phyloP scores from a whole-genome alignment of 2,113 vertebrate species.

The Rhinopomastus cyanomelas region DNA sequence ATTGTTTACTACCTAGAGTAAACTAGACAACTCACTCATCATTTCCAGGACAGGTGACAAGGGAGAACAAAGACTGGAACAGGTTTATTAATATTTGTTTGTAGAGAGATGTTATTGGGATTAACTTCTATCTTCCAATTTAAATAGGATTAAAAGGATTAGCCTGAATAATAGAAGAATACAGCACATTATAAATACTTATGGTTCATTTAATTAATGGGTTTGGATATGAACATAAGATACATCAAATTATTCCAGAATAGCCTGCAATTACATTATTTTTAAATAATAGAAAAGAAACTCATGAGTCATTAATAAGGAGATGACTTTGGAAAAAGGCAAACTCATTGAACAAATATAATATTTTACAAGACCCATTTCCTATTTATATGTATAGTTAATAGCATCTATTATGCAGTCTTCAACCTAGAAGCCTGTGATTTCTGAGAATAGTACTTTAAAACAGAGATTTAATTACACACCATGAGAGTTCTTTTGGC shows the following conservation, averaged over 20 bases:
- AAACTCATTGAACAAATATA: constrained; percentile 68
- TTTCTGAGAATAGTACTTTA: constrained; percentile 70
- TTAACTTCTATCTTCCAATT: constrained; percentile 73
- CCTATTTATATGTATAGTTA: constrained; percentile 72
- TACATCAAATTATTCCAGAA: constrained; percentile 74
- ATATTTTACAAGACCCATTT: constrained; percentile 64
- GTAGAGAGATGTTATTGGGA: constrained; percentile 67
- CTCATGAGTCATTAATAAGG: constrained; percentile 71
- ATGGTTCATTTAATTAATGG: constrained; percentile 75
- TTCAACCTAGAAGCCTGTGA: constrained; percentile 61
- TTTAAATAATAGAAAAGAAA: constrained; percentile 73
- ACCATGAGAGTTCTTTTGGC: constrained; percentile 51
- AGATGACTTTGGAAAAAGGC: constrained; percentile 70
- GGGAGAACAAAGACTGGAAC: constrained; percentile 63
- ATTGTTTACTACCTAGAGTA: constrained; percentile 33
- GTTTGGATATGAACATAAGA: constrained; percentile 73
- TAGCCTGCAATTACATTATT: constrained; percentile 70
- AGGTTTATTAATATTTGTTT: constrained; percentile 75
- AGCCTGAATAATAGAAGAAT: constrained; percentile 70
- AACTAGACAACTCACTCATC: constrained; percentile 32
- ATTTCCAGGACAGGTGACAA: constrained; percentile 54
- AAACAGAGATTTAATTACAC: constrained; percentile 72
- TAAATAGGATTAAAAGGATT: constrained; percentile 79
- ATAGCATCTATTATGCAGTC: constrained; percentile 72
- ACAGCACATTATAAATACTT: constrained; percentile 69